Percentiles rank a stretch among this genome's conserved stretches.
phyloP scores from a whole-genome alignment of 2,888 invertebrate genomes.

The Chouioia cunea region DNA sequence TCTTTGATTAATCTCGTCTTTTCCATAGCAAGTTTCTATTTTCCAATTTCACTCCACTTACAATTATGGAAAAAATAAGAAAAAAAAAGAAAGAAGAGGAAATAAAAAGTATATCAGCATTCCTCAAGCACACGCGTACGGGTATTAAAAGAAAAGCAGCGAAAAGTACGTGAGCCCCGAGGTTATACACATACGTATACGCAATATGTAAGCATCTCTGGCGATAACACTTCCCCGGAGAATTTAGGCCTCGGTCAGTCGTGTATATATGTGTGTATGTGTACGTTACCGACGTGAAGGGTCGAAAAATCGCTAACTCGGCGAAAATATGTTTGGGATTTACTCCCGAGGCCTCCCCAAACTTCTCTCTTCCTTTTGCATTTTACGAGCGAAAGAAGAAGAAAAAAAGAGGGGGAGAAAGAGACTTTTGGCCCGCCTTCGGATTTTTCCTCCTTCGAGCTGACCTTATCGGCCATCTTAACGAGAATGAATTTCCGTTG shows the following conservation, averaged over 20 bases:
- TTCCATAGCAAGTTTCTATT: no score
- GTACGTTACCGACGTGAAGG: neutral
- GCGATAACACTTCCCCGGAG: conserved; percentile 54
- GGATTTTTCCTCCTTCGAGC: conserved; percentile 8
- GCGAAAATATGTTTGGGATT: conserved; percentile 67
- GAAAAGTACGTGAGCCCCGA: neutral
- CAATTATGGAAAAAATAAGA: neutral
- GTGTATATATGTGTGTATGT: conserved; percentile 8
- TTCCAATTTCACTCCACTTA: no score
- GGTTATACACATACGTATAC: neutral
- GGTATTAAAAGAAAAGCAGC: neutral
- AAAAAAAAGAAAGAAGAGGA: conserved; percentile 8
- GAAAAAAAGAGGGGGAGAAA: neutral
- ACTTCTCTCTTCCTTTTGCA: conserved; percentile 47
- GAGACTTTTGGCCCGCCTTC: neutral
- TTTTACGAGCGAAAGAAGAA: conserved; percentile 57
- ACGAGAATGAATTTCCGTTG: conserved; percentile 39
- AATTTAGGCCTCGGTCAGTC: conserved; percentile 53
- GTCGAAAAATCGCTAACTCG: conserved; percentile 63
- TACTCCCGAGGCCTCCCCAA: conserved; percentile 55
- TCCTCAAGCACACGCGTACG: neutral
- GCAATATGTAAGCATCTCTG: neutral
- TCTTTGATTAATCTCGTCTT: no score
- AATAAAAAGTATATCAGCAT: neutral
- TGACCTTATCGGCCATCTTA: conserved; percentile 42